phyloP scores from a whole-genome alignment of 2,113 vertebrate genomes.

The Gambusia holbrooki region DNA sequence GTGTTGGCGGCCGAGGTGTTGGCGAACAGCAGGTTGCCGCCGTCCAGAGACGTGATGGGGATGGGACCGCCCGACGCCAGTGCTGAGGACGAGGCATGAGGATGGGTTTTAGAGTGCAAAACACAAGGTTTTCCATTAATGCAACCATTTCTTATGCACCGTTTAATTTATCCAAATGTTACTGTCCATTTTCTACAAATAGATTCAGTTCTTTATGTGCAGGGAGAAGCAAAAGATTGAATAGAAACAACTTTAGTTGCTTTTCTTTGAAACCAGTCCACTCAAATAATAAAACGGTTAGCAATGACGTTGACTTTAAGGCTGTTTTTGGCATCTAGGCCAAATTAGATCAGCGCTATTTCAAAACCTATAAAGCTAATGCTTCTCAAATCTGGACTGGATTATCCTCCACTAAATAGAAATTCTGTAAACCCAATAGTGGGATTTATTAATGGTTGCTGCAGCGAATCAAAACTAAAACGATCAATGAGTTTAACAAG shows the following conservation, averaged over 20 bases:
- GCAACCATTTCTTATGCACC: background rate
- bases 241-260: background rate
- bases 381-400: no score
- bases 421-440: no score
- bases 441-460: background rate
- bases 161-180: background rate
- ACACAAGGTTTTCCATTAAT: background rate
- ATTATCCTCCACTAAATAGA: background rate
- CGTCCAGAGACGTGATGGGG: constrained; percentile 96
- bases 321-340: background rate
- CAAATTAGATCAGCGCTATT: background rate
- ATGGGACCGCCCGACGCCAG: constrained; percentile 94
- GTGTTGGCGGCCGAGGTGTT: constrained; percentile 86
- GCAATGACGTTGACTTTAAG: background rate
- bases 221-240: background rate
- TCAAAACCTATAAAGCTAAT: background rate
- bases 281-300: background rate
- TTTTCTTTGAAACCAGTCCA: no score
- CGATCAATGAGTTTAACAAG: background rate
- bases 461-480: background rate
- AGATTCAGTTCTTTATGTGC: background rate
- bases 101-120: background rate
- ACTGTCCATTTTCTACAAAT: background rate
- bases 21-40: constrained; percentile 95
- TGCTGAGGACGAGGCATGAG: constrained; percentile 76